Conservation (phyloP, 1,140 invertebrate genomes). For the Holcopasites calliopsidis region DNA sequence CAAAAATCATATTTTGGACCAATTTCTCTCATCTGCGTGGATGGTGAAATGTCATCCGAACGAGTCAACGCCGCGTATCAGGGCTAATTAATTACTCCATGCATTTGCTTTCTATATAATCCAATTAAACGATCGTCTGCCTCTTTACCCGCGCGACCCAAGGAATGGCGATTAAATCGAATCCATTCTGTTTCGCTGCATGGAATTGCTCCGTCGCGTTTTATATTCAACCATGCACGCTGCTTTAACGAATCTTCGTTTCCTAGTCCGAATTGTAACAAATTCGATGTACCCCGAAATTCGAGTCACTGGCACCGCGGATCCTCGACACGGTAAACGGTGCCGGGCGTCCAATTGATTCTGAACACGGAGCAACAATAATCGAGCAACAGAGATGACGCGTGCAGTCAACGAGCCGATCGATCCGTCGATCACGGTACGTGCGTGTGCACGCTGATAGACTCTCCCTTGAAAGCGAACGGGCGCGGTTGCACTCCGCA, state of each 20-base stretch:
- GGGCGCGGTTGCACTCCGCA: not conserved
- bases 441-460: not conserved
- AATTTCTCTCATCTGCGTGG: too few species aligned
- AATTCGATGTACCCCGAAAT: too few species aligned
- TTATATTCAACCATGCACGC: too few species aligned
- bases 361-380: not conserved
- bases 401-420: constrained; percentile 4
- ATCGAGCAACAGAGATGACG: constrained; percentile 1
- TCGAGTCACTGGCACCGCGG: too few species aligned
- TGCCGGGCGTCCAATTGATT: not conserved
- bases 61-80: not conserved
- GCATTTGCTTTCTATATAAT: not conserved
- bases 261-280: too few species aligned
- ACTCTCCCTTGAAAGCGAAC: not conserved
- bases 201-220: too few species aligned
- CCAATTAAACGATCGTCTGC: not conserved
- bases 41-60: too few species aligned
- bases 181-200: too few species aligned
- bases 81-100: constrained; percentile 13
- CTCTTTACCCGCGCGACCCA: not conserved
- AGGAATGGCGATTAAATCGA: not conserved
- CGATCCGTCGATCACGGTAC: constrained; percentile 5
- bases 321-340: too few species aligned
- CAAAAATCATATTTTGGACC: too few species aligned
- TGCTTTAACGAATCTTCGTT: too few species aligned